Evolutionary conservation across 2,888 invertebrate genomes (phyloP), one percentile per base, ranked within the genome.

Genomic region (Seira musarum): DNA sequence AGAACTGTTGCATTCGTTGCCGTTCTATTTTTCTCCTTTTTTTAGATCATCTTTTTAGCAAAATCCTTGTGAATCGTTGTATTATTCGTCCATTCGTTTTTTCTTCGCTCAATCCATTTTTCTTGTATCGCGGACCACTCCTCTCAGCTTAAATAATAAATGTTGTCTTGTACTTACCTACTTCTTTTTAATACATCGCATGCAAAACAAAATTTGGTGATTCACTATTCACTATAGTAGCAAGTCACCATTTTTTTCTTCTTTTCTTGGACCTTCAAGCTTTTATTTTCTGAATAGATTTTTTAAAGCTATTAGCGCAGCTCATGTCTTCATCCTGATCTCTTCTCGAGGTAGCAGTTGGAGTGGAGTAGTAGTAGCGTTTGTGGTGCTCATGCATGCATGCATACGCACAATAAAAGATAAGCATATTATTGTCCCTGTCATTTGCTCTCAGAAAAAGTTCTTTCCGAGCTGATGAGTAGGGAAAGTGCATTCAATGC

Each of bases 381-480:
- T 30, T 2, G 8, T 30, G 30, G 17, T n/a, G 53, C 53, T 17
- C 53, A 53, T 53, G 53, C 17, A n/a, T 53, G 53, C 17, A n/a
- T 53, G 15, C 17, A 53, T 53, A 53, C 53, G 53, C 53, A 53
- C 53, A 53, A 53, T 53, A 53, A 53, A 53, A 53, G 53, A 53
- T 53, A 53, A 53, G 17, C 17, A 17, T 53, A 53, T 53, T 53
- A 53, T 53, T 53, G 53, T 53, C 53, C 53, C 53, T 17, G 17
- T 13, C 53, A 53, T 53, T 30, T 53, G 53, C 53, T 53, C 17
- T 15, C n/a, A n/a, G 53, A 17, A 53, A 53, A 30, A 30, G 8
- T 53, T 53, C 13, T 13, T 53, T 53, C 30, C 30, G 30, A 30
- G 30, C 30, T 13, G 53, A 53, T 53, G 53, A 17, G 53, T 17